Percentiles rank a stretch among this genome's conserved stretches.
Evolutionary conservation across 2,113 vertebrate genomes (phyloP).

Genomic region (Eptesicus fuscus): DNA sequence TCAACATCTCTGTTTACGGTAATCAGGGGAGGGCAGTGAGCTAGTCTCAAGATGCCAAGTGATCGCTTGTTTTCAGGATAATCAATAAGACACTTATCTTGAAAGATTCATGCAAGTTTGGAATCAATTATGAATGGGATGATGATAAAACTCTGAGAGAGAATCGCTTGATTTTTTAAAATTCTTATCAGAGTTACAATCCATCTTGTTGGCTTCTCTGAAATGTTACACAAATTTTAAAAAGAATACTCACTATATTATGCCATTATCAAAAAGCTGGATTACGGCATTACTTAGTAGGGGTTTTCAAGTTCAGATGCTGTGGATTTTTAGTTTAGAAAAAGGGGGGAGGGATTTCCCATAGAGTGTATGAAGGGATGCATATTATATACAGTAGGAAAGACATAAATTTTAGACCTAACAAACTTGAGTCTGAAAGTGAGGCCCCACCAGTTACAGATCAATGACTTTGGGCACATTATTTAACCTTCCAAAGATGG

Average conservation of each 20-base stretch:
- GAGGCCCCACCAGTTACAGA: background rate
- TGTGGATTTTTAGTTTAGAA: background rate
- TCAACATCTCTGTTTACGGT: slow-evolving; percentile 72
- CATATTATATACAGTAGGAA: background rate
- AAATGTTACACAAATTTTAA: slow-evolving; percentile 31
- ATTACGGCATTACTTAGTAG: background rate
- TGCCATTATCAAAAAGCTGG: background rate
- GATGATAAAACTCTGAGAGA: slow-evolving; percentile 71
- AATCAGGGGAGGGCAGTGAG: slow-evolving; percentile 65
- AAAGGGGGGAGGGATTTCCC: background rate
- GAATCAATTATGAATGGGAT: slow-evolving; percentile 82
- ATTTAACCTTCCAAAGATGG: background rate
- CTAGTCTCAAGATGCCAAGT: slow-evolving; percentile 60
- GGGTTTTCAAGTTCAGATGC: background rate
- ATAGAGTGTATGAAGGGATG: background rate
- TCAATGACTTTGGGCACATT: background rate
- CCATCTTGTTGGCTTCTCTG: slow-evolving; percentile 30
- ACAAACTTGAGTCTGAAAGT: background rate
- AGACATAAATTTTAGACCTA: background rate
- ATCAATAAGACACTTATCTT: slow-evolving; percentile 82
- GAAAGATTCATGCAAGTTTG: slow-evolving; percentile 77
- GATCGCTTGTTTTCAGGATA: slow-evolving; percentile 72
- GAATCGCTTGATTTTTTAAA: background rate
- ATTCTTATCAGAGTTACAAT: background rate
- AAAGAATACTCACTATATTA: background rate